These are phyloP conservation scores for Diarsia brunnea DNA, from an alignment of 2,888 invertebrate species.

Conservation along the genomic window DNA sequence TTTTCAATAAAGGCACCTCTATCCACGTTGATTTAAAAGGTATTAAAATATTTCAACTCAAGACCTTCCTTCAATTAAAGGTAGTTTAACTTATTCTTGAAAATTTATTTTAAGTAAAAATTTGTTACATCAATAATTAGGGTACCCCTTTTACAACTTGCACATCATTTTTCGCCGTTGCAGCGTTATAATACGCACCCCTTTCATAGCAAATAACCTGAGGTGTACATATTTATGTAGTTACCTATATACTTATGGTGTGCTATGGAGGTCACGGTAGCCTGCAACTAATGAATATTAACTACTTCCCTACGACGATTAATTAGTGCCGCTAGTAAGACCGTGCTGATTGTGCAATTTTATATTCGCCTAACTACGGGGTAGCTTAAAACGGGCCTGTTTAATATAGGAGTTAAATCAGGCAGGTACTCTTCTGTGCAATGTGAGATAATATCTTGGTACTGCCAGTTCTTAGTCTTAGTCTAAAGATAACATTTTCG, in stretches of 20 bases:
- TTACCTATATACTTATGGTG: slow-evolving; percentile 10
- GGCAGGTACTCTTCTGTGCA: background rate
- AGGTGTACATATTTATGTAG: background rate
- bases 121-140: background rate
- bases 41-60: background rate
- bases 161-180: background rate
- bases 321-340: slow-evolving; percentile 34
- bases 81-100: background rate
- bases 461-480: background rate
- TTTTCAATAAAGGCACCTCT: background rate
- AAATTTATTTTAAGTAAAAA: background rate
- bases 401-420: background rate
- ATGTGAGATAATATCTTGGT: background rate
- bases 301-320: slow-evolving; percentile 51
- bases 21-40: background rate
- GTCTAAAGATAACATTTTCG: background rate
- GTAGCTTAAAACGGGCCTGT: background rate
- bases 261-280: slow-evolving; percentile 50
- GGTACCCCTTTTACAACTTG: background rate
- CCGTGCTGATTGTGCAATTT: slow-evolving; percentile 43
- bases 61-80: background rate
- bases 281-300: slow-evolving; percentile 58
- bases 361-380: slow-evolving; percentile 19
- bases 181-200: background rate
- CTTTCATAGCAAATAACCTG: background rate